phyloP scores from a whole-genome alignment of 2,888 invertebrate genomes.

The Caenorhabditis drosophilae region DNA sequence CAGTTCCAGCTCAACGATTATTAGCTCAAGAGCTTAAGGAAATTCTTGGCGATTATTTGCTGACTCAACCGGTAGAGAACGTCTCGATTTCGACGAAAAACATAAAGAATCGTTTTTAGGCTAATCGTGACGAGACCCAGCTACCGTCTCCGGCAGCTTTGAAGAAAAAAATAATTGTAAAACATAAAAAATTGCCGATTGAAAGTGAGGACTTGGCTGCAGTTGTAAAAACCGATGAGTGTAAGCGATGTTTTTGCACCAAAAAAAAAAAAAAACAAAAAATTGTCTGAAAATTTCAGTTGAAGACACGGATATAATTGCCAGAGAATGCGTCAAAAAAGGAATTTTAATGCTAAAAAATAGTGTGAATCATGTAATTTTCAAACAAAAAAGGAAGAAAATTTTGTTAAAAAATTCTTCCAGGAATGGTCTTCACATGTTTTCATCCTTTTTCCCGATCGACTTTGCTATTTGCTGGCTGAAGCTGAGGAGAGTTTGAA shows the following conservation, averaged over 20 bases:
- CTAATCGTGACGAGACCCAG: conserved; percentile 67
- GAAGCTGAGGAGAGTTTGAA: conserved; percentile 40
- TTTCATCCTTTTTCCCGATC: conserved; percentile 66
- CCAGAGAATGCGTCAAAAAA: conserved; percentile 56
- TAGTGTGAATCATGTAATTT: conserved; percentile 41
- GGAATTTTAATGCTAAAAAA: conserved; percentile 61
- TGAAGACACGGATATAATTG: conserved; percentile 60
- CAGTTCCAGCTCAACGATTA: conserved; percentile 66
- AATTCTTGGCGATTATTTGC: conserved; percentile 69
- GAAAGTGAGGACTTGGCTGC: conserved; percentile 52
- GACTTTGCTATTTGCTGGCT: conserved; percentile 61
- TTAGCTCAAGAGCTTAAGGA: conserved; percentile 64
- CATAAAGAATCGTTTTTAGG: conserved; percentile 9
- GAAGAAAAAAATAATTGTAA: conserved; percentile 72
- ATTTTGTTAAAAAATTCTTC: conserved; percentile 1
- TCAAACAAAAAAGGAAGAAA: background rate
- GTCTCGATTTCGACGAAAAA: conserved; percentile 1
- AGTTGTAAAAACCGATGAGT: conserved; percentile 47
- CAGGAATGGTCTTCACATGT: conserved; percentile 64
- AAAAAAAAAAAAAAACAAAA: background rate
- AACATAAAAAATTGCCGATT: conserved; percentile 69
- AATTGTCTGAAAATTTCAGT: conserved; percentile 34
- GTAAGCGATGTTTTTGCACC: conserved; percentile 18
- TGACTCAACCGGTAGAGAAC: conserved; percentile 66
- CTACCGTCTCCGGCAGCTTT: conserved; percentile 72